phyloP scores from a whole-genome alignment of 2,113 vertebrate species.

The Eulemur macaco region DNA sequence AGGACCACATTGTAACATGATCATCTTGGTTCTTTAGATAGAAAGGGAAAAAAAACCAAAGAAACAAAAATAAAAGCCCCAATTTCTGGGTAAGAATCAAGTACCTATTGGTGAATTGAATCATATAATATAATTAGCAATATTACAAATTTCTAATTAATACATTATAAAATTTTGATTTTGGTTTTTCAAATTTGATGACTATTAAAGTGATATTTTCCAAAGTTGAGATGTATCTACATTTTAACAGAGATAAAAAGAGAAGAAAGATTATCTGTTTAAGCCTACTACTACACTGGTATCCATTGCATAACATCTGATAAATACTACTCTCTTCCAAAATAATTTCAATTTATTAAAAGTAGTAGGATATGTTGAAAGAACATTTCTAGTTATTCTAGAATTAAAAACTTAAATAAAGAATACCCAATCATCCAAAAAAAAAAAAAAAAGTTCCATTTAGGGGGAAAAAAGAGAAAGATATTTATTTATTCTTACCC shows the following conservation, averaged over 20 bases:
- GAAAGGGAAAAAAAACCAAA: background rate
- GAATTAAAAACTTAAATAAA: background rate
- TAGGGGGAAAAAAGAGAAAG: background rate
- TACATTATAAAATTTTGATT: background rate
- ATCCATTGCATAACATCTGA: background rate
- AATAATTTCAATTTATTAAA: constrained; percentile 39
- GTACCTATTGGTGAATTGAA: background rate
- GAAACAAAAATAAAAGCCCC: background rate
- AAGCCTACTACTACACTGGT: background rate
- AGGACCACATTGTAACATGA: background rate
- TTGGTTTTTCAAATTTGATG: constrained; percentile 20
- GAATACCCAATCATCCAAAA: background rate
- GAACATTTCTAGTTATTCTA: background rate
- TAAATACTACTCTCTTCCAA: background rate
- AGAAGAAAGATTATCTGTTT: background rate
- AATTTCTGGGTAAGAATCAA: background rate
- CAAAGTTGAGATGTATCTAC: background rate
- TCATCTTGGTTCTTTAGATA: background rate
- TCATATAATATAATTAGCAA: background rate
- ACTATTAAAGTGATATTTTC: background rate
- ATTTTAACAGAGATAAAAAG: background rate
- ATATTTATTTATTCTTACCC: constrained; percentile 80
- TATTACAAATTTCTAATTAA: background rate
- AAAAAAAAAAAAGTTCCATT: background rate
- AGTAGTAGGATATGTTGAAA: background rate